Evolutionary conservation across 2,113 vertebrate genomes (phyloP).

Genomic region (Apodemus sylvaticus): DNA sequence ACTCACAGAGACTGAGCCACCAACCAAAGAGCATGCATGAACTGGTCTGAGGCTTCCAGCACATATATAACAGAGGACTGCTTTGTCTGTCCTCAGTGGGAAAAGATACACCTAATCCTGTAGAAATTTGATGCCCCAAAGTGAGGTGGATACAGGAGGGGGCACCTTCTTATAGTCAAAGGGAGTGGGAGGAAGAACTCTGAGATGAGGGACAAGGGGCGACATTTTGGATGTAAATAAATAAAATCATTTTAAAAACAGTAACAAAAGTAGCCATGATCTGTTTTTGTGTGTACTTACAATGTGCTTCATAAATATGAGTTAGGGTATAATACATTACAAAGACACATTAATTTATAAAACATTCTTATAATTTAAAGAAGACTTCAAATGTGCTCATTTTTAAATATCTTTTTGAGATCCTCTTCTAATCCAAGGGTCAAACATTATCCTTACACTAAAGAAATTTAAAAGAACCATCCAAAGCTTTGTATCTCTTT

Average conservation of each 20-base stretch:
- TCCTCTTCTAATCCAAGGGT: background rate
- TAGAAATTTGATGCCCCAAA: too few relatives aligned
- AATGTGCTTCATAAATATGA: conserved; percentile 43
- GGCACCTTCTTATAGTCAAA: too few relatives aligned
- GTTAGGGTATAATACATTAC: background rate
- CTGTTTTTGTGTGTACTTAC: background rate
- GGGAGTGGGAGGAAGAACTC: too few relatives aligned
- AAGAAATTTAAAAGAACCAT: background rate
- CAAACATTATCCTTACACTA: background rate
- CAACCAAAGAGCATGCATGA: too few relatives aligned
- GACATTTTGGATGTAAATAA: too few relatives aligned
- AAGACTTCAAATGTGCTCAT: background rate
- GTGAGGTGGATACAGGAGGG: too few relatives aligned
- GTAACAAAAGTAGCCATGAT: background rate
- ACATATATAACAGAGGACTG: too few relatives aligned
- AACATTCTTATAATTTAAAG: background rate
- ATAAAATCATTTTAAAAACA: background rate
- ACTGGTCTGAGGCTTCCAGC: too few relatives aligned
- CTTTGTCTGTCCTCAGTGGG: too few relatives aligned
- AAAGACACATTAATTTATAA: background rate
- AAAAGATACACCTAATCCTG: too few relatives aligned
- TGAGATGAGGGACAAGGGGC: too few relatives aligned
- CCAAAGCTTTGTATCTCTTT: background rate
- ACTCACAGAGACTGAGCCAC: too few relatives aligned
- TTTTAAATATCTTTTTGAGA: background rate